Evolutionary conservation across 2,797 vertebrate genomes (phyloP).

Genomic region (Lindbergichthys nudifrons): DNA sequence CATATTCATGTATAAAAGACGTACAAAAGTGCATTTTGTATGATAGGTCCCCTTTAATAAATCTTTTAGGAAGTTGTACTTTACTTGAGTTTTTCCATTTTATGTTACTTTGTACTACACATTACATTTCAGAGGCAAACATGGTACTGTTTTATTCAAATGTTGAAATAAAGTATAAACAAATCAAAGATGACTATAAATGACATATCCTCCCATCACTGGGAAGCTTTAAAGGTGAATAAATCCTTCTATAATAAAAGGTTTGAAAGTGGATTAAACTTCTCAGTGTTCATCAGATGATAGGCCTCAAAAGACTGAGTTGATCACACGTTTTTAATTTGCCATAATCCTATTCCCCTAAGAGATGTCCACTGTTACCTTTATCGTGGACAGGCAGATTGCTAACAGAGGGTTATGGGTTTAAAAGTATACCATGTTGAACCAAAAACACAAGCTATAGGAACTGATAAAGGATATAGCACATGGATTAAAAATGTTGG

Average conservation of each 20-base stretch:
- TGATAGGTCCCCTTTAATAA: too few relatives aligned
- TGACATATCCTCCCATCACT: too few relatives aligned
- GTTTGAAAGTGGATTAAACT: neutral
- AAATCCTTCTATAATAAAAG: neutral
- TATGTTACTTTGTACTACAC: neutral
- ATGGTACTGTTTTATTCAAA: neutral
- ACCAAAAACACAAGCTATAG: neutral
- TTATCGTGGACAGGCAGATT: constrained; percentile 18
- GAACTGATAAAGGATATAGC: neutral
- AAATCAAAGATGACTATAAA: too few relatives aligned
- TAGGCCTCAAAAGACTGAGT: constrained; percentile 25
- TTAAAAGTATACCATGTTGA: neutral
- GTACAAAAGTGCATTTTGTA: too few relatives aligned
- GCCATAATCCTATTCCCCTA: constrained; percentile 5
- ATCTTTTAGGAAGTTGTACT: neutral
- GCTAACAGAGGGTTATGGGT: constrained; percentile 16
- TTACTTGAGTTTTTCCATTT: neutral
- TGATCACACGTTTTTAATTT: constrained; percentile 49
- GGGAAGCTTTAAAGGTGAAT: too few relatives aligned
- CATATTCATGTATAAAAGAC: too few relatives aligned
- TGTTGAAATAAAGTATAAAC: too few relatives aligned
- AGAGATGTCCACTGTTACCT: constrained; percentile 20
- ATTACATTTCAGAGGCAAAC: neutral
- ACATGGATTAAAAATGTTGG: neutral
- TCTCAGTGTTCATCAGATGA: constrained; percentile 36